A percentile compares a stretch with the other conserved stretches of the same genome.
Conservation (phyloP, 2,888 invertebrate species). For the Agrochola macilenta region DNA sequence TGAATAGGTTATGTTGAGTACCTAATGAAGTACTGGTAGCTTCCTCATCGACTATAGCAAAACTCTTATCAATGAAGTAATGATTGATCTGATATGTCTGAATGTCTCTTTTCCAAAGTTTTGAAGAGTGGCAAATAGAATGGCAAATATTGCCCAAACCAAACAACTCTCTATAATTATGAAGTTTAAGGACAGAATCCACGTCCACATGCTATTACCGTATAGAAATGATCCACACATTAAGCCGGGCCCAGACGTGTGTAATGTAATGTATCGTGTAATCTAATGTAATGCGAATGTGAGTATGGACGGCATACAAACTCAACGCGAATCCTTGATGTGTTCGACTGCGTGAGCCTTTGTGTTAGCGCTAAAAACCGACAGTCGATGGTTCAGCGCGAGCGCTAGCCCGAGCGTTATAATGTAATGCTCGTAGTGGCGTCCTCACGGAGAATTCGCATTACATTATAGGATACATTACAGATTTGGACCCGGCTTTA, state of each 20-base stretch:
- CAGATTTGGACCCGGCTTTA: background rate
- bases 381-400: background rate
- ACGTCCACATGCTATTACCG: conserved; percentile 89
- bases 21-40: background rate
- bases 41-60: background rate
- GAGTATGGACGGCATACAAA: background rate
- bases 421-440: background rate
- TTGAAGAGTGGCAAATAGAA: conserved; percentile 11
- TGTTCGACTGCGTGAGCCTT: background rate
- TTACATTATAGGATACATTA: background rate
- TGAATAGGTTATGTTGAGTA: background rate
- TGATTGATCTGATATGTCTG: conserved; percentile 38
- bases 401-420: background rate
- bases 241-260: background rate
- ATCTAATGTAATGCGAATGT: background rate
- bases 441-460: background rate
- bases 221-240: conserved; percentile 69
- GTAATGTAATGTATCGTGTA: background rate
- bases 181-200: conserved; percentile 29
- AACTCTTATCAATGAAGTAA: conserved; percentile 32
- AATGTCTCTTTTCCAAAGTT: conserved; percentile 14
- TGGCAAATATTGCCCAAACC: conserved; percentile 38
- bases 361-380: background rate
- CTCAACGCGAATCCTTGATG: background rate
- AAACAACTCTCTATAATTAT: conserved; percentile 13